A percentile compares a stretch with the other conserved stretches of the same genome.
phyloP scores from a whole-genome alignment of 2,113 vertebrate species.

The Poicephalus gulielmi region DNA sequence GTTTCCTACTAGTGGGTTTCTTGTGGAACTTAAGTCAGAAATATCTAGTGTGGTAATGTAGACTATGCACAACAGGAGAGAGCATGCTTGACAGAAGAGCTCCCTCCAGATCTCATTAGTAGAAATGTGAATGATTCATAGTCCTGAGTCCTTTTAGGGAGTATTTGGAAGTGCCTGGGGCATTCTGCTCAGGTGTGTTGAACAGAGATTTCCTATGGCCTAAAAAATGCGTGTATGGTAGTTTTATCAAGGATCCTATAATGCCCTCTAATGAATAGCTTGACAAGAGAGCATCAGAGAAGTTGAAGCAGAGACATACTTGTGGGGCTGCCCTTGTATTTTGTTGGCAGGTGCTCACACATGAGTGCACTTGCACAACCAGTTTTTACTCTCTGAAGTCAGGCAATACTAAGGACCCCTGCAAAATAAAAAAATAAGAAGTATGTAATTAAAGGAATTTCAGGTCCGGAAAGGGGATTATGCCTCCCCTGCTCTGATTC shows the following conservation, averaged over 20 bases:
- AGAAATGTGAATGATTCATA: background rate
- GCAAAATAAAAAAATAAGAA: background rate
- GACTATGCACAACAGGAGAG: background rate
- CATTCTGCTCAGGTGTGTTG: background rate
- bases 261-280: background rate
- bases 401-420: background rate
- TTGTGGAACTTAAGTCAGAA: background rate
- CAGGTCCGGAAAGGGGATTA: background rate
- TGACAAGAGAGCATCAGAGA: background rate
- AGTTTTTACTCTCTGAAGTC: background rate
- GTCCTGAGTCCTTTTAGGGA: background rate
- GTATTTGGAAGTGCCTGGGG: background rate
- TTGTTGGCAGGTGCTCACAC: background rate
- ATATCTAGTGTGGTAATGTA: background rate
- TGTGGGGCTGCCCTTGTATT: background rate
- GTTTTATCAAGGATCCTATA: background rate
- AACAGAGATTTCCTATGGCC: background rate
- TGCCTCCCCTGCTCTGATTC: background rate
- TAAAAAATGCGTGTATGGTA: background rate
- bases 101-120: background rate
- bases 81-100: background rate
- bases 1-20: background rate
- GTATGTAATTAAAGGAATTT: background rate
- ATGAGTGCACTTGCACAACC: background rate
- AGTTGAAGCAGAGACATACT: background rate